A percentile compares a stretch with the other conserved stretches of the same genome.
These are phyloP conservation scores for Diphyllodes magnificus DNA, from an alignment of 2,113 vertebrate species.

Conservation along the genomic window DNA sequence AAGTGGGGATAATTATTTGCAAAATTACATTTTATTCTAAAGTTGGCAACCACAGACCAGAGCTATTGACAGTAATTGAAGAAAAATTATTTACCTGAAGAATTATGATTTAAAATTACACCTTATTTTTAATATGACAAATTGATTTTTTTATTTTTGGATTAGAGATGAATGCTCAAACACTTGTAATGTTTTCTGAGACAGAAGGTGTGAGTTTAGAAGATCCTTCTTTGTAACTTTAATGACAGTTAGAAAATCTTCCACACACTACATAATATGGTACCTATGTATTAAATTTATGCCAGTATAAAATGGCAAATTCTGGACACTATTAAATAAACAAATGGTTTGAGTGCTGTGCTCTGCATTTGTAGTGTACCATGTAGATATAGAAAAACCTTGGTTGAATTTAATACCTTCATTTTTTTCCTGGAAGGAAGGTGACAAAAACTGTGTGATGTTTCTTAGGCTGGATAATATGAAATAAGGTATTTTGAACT, in stretches of 20 bases:
- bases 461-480: background rate
- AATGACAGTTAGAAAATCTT: background rate
- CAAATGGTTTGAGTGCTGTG: background rate
- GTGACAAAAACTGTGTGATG: background rate
- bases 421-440: background rate
- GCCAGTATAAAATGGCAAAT: background rate
- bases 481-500: background rate
- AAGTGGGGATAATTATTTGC: background rate
- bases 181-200: background rate
- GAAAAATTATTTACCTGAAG: background rate
- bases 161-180: background rate
- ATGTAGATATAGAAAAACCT: background rate
- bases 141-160: background rate
- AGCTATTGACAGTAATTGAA: background rate
- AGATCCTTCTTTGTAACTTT: background rate
- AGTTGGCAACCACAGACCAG: background rate
- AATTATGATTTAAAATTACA: background rate
- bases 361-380: background rate
- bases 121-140: background rate
- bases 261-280: background rate
- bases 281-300: background rate
- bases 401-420: background rate
- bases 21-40: background rate
- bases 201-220: background rate
- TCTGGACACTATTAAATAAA: background rate